Percentiles rank a stretch among this genome's conserved stretches.
phyloP scores from a whole-genome alignment of 2,888 invertebrate species.

The Belgica antarctica region DNA sequence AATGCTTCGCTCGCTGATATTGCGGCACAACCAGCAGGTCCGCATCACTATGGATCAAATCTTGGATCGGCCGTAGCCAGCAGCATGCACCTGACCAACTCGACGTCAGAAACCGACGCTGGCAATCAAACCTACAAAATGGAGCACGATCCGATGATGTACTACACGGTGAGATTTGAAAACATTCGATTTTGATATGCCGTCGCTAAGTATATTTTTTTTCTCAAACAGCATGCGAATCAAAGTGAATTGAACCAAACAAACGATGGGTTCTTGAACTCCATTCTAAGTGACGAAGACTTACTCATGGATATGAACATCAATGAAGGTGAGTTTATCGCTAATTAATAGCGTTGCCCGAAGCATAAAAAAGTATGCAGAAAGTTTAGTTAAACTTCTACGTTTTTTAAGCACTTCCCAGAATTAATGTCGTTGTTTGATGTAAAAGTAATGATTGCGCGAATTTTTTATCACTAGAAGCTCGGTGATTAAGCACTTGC shows the following conservation, averaged over 20 bases:
- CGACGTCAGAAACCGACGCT: slow-evolving; percentile 65
- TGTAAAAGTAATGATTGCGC: neutral
- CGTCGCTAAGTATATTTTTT: slow-evolving; percentile 11
- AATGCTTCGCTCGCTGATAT: slow-evolving; percentile 60
- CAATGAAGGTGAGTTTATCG: slow-evolving; percentile 81
- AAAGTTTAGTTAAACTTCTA: no score
- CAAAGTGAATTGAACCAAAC: slow-evolving; percentile 69
- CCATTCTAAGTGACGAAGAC: slow-evolving; percentile 84
- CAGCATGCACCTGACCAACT: slow-evolving; percentile 75
- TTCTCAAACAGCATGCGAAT: slow-evolving; percentile 24
- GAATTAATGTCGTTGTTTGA: no score
- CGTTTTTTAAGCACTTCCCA: neutral
- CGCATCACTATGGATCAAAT: slow-evolving; percentile 58
- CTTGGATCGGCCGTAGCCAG: slow-evolving; percentile 72
- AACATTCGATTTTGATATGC: slow-evolving; percentile 39
- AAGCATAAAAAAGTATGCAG: no score
- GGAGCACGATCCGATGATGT: slow-evolving; percentile 75
- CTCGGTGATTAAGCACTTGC: neutral
- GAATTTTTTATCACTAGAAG: neutral
- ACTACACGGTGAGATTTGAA: slow-evolving; percentile 67
- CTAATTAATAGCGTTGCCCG: no score
- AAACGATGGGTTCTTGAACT: slow-evolving; percentile 81
- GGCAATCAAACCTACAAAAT: slow-evolving; percentile 65
- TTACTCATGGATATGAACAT: slow-evolving; percentile 84
- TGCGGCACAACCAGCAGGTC: slow-evolving; percentile 21